Evolutionary conservation across 2,797 vertebrate species (phyloP).

Genomic region (Pachyuromys duprasi): DNA sequence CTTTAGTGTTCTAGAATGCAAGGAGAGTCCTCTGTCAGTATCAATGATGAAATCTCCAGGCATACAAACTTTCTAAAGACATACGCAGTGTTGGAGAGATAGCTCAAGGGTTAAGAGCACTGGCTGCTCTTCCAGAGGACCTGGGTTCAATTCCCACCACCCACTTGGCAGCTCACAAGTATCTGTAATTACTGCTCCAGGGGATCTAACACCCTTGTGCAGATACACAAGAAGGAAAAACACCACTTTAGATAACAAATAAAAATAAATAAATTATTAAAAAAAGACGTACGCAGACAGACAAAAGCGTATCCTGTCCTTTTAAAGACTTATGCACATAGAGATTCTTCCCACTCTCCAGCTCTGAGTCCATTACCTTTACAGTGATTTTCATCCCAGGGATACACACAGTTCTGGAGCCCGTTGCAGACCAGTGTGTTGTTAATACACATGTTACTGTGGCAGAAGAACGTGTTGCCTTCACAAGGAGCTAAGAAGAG

Average conservation of each 20-base stretch:
- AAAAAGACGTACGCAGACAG: no score
- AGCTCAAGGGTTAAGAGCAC: no score
- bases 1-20: no score
- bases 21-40: rapidly evolving
- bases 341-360: not conserved
- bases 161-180: no score
- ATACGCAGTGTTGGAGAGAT: no score
- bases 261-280: no score
- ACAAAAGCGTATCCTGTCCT: not conserved
- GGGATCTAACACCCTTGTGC: no score
- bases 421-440: constrained; percentile 98
- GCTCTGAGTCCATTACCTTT: constrained; percentile 92
- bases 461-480: constrained; percentile 97
- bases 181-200: no score
- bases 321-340: not conserved
- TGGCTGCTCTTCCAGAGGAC: no score
- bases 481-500: constrained; percentile 94
- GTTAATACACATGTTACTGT: constrained; percentile 99
- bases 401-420: constrained; percentile 98
- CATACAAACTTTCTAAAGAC: not conserved
- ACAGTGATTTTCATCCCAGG: constrained; percentile 99
- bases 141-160: no score
- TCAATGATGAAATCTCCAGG: not conserved
- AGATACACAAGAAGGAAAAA: no score
- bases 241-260: no score